Base-by-base conservation (phyloP, 2,888 invertebrate species). In the Sarcophaga subvicina region DNA sequence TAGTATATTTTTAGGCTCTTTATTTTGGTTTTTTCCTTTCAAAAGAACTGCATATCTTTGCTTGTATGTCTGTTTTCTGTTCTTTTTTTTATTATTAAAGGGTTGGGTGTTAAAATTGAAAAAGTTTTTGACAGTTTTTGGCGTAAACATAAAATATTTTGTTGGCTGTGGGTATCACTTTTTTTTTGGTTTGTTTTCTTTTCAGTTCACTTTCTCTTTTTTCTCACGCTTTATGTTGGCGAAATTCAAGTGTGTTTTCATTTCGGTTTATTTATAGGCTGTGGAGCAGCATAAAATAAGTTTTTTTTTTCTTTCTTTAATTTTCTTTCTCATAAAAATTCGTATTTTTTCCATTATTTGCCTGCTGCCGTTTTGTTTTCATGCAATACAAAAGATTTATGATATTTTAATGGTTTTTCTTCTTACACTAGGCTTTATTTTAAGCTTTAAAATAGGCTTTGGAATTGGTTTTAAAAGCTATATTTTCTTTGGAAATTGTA, bases 51-150 rank as follows among this genome's bases (percentile, higher is more conserved):
- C 70, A 75, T 45, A 47, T 67, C 20, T 45, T 60, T 69, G 62
- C 17, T 47, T 10, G 5, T 10, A 11, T 10, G 45, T 11, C 25
- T 76, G 59, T 49, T 54, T 54, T 70, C 25, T 70, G 60, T 60
- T 69, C 10, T 72, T 76, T n/a, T 60, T 37, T 37, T 37, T 60
- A n/a, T 77, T 22, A 27, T 72, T 62, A 49, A 72, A 64, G 66
- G 2, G 37, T 37, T 37, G 80, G 67, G 78, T 78, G 78, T 71
- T 45, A 80, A 83, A 83, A 71, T 80, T 83, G 80, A 25, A 77
- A 79, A 81, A 87, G 81, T 84, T 87, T 84, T 84, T 81, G 87
- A 83, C 87, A 87, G 84, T 72, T 87, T 81, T 81, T 87, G 84
- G 81, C 83, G 78, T 81, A 83, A 81, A 83, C 75, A 83, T 84